Percentiles rank a stretch among this genome's conserved stretches.
phyloP scores from a whole-genome alignment of 2,888 invertebrate genomes.

The Mimas tiliae region DNA sequence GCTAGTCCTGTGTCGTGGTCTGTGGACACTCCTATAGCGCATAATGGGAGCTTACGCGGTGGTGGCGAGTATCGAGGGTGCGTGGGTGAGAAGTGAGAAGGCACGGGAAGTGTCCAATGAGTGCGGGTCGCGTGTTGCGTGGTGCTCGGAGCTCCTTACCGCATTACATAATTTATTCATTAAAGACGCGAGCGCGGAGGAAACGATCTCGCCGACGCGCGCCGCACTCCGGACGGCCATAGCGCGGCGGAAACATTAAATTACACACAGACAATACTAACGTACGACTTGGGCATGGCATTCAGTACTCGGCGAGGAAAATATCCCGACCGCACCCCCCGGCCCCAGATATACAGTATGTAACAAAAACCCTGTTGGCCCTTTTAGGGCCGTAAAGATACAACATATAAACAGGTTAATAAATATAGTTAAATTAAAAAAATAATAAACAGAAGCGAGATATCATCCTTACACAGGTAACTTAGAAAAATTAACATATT shows the following conservation, averaged over 20 bases:
- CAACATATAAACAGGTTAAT: background rate
- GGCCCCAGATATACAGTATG: background rate
- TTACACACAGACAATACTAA: conserved; percentile 25
- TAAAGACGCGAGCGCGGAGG: conserved; percentile 29
- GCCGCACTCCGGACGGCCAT: background rate
- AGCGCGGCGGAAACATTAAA: conserved; percentile 37
- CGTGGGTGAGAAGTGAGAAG: conserved; percentile 25
- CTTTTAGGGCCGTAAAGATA: background rate
- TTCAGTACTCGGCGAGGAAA: background rate
- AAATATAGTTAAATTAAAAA: too few relatives aligned
- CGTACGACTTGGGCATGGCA: background rate
- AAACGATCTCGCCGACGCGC: conserved; percentile 30
- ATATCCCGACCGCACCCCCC: background rate
- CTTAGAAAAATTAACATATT: too few relatives aligned
- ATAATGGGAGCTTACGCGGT: background rate
- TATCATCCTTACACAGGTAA: too few relatives aligned
- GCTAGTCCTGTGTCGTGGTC: too few relatives aligned
- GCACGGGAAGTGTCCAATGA: conserved; percentile 53
- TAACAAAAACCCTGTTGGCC: too few relatives aligned
- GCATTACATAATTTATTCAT: conserved; percentile 52
- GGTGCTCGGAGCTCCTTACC: conserved; percentile 38
- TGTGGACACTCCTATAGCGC: too few relatives aligned
- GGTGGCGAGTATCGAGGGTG: background rate
- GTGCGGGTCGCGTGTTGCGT: conserved; percentile 39
- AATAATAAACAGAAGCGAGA: too few relatives aligned